Percentiles rank a stretch among this genome's conserved stretches.
These are phyloP conservation scores for Hucho hucho DNA, from an alignment of 2,113 vertebrate genomes.

Conservation along the genomic window DNA sequence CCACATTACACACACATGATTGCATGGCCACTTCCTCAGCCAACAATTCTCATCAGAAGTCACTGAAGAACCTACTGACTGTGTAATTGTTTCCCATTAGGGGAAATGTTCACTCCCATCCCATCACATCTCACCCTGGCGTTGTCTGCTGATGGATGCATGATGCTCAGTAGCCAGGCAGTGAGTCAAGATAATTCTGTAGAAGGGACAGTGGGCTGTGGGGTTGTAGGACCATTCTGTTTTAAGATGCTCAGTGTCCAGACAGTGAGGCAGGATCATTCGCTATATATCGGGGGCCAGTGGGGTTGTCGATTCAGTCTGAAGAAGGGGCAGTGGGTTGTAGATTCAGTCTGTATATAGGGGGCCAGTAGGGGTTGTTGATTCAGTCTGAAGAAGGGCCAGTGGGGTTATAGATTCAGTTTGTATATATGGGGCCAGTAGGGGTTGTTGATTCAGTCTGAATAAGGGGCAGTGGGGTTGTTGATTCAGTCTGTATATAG, in stretches of 20 bases:
- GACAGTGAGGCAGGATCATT: conserved; percentile 23
- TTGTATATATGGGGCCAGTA: too few relatives aligned
- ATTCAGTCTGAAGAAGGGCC: too few relatives aligned
- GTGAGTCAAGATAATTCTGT: conserved; percentile 13
- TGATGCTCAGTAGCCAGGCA: conserved; percentile 49
- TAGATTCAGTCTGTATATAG: too few relatives aligned
- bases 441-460: too few relatives aligned
- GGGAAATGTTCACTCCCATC: conserved; percentile 54
- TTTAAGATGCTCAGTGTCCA: conserved; percentile 42
- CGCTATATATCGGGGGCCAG: neutral
- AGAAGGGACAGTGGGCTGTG: neutral
- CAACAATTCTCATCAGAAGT: conserved; percentile 74
- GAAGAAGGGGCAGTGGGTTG: too few relatives aligned
- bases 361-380: too few relatives aligned
- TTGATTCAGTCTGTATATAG: too few relatives aligned
- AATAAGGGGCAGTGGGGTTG: too few relatives aligned
- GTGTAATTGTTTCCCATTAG: conserved; percentile 79
- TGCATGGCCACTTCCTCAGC: conserved; percentile 71
- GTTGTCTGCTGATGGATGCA: conserved; percentile 61
- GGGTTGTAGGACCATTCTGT: conserved; percentile 18
- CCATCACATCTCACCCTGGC: conserved; percentile 46
- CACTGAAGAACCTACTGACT: conserved; percentile 73
- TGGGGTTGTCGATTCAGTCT: conserved; percentile 20
- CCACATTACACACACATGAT: conserved; percentile 75
- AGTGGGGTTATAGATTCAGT: too few relatives aligned